Evolutionary conservation across 1,140 invertebrate genomes (phyloP), one percentile per base, ranked within the genome.

Genomic region (Drosophila gunungcola): DNA sequence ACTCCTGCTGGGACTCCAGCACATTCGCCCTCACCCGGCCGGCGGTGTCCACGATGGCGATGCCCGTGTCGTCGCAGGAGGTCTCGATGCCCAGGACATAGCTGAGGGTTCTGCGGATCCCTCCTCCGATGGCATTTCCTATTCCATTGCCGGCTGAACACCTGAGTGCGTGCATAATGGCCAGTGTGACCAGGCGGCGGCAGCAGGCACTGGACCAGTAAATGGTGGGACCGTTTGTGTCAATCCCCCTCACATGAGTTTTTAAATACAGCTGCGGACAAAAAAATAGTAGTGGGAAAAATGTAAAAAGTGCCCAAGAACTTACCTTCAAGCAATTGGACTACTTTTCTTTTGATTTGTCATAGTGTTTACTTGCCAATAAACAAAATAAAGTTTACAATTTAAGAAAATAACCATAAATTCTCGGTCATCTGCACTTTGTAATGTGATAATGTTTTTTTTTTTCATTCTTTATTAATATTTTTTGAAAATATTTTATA

Each of bases 41-140:
- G 92, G 96, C 94, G 4, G 68, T 63, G 55, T 91, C 82, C 3
- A 99, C 95, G 80, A 99, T 94, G 48, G 97, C 98, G 84, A 96
- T 96, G 52, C 97, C 98, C 3, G 98, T 99, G 92, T 99, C 98
- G 94, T 99, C 98, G 93, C 98, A 99, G 78, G 98, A 99, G n/a
- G 98, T 98, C 95, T 99, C 98, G 76, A 99, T 99, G 7, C 98
- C 98, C 67, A 99, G 49, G 9, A 92, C 79, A 72, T 89, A 83
- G 56, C 76, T 83, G 7, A 84, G 13, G 16, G n/a, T 10, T 38
- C 36, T 9, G 1, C 16, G 13, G 10, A 27, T 7, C 10, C 45
- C 2, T n/a, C 25, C 21, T 16, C 38, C 34, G 3, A 34, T 1
- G 3, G 29, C 48, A 34, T 16, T 51, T 34, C n/a, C 29, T 13